A percentile compares a stretch with the other conserved stretches of the same genome.
phyloP scores from a whole-genome alignment of 2,888 invertebrate species.

The Caradrina kadenii region DNA sequence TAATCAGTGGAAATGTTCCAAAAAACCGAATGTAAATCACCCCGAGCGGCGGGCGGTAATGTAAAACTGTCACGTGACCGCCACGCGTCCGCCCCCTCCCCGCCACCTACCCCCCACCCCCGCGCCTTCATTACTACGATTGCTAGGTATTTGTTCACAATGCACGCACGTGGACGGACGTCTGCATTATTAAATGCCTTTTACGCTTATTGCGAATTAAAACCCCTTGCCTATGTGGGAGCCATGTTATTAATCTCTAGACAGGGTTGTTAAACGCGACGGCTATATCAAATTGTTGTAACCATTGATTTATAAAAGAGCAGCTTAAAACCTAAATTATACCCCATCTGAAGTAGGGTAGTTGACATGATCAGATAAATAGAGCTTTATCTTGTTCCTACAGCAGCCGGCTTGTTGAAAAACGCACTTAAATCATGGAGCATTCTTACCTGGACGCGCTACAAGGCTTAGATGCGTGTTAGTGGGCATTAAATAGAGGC shows the following conservation, averaged over 20 bases:
- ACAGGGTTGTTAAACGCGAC: slow-evolving; percentile 64
- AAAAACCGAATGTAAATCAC: slow-evolving; percentile 80
- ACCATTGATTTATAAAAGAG: slow-evolving; percentile 71
- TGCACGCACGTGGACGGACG: slow-evolving; percentile 85
- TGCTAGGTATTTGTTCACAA: slow-evolving; percentile 87
- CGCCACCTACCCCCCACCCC: slow-evolving; percentile 66
- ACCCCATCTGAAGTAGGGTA: slow-evolving; percentile 19
- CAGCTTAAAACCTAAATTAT: slow-evolving; percentile 60
- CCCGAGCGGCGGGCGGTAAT: slow-evolving; percentile 77
- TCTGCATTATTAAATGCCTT: slow-evolving; percentile 91
- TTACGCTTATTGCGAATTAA: slow-evolving; percentile 89
- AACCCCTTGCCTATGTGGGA: slow-evolving; percentile 75
- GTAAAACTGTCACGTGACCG: slow-evolving; percentile 87
- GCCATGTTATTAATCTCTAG: slow-evolving; percentile 82
- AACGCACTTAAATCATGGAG: slow-evolving; percentile 2
- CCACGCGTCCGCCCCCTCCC: slow-evolving; percentile 77
- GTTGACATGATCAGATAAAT: slow-evolving; percentile 25
- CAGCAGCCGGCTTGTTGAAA: slow-evolving; percentile 7
- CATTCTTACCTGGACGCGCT: slow-evolving; percentile 8
- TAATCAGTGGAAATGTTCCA: slow-evolving; percentile 72
- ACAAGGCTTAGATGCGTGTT: slow-evolving; percentile 46
- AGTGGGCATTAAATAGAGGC: slow-evolving; percentile 23
- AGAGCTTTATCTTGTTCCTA: neutral
- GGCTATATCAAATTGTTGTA: slow-evolving; percentile 70
- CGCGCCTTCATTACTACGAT: slow-evolving; percentile 86